A percentile compares a stretch with the other conserved stretches of the same genome.
These are phyloP conservation scores for Atopsyche davidsoni DNA, from an alignment of 1,140 invertebrate species.

Conservation along the genomic window DNA sequence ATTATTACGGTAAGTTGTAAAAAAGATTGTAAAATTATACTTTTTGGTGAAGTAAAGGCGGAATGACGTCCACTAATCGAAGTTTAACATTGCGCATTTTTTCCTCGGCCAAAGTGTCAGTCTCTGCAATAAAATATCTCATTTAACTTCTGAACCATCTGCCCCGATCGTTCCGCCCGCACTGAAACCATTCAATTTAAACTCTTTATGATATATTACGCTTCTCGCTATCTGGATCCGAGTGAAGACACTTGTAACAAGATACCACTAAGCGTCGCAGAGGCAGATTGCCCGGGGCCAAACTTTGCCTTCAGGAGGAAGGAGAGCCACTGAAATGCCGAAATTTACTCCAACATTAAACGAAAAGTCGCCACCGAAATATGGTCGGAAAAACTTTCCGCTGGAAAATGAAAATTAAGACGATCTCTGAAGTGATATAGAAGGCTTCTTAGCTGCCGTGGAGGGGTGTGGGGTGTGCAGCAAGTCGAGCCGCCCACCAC, in stretches of 20 bases:
- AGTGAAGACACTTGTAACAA: slow-evolving; percentile 20
- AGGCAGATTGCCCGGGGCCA: slow-evolving; percentile 22
- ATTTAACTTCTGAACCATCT: slow-evolving; percentile 25
- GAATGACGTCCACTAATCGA: too few species aligned
- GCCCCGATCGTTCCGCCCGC: slow-evolving; percentile 15
- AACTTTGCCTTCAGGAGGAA: slow-evolving; percentile 15
- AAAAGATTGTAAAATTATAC: too few species aligned
- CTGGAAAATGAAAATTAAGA: slow-evolving; percentile 30
- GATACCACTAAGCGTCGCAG: slow-evolving; percentile 16
- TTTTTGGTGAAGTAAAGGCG: too few species aligned
- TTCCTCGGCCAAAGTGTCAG: too few species aligned
- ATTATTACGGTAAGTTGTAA: too few species aligned
- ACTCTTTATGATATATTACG: slow-evolving; percentile 31
- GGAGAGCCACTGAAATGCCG: slow-evolving; percentile 20
- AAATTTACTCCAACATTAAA: slow-evolving; percentile 22
- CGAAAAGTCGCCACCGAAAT: slow-evolving; percentile 25
- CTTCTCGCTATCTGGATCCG: slow-evolving; percentile 11
- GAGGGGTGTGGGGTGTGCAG: neutral
- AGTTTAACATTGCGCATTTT: too few species aligned
- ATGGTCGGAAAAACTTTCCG: slow-evolving; percentile 26
- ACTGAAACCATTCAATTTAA: slow-evolving; percentile 28
- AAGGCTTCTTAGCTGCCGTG: neutral
- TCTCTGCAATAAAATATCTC: slow-evolving; percentile 10
- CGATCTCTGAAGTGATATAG: slow-evolving; percentile 17
- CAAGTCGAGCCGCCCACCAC: too few species aligned